Evolutionary conservation across 37 sponge, comb jelly and placozoan genomes (phyloP).

Genomic region (Theonella swinhoei): DNA sequence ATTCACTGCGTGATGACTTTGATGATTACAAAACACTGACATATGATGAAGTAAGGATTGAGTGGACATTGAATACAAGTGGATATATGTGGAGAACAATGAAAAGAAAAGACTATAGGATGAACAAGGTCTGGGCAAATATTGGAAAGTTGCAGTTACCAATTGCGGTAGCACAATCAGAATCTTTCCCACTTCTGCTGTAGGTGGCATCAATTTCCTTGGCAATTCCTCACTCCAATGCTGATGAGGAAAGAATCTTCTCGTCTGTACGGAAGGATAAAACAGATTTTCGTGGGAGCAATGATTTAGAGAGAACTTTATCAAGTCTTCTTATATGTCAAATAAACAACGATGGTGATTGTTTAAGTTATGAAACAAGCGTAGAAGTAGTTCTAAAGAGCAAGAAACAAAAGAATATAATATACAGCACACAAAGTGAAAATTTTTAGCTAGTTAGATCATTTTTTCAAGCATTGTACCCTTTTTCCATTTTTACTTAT

Average conservation of each 20-base stretch:
- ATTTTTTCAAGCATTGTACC: no score
- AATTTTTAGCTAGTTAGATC: no score
- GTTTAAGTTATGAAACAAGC: no score
- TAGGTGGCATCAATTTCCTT: background rate
- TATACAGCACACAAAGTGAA: no score
- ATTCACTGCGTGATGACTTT: constrained; percentile 12
- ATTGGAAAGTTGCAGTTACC: background rate
- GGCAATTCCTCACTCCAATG: constrained; percentile 2
- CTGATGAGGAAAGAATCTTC: constrained; percentile 14
- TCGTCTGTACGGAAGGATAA: constrained; percentile 16
- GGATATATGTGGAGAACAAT: background rate
- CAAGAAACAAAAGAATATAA: no score
- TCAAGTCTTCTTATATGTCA: no score
- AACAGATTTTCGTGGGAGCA: background rate
- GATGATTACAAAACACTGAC: constrained; percentile 12
- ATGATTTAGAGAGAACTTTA: constrained; percentile 2
- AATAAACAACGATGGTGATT: no score
- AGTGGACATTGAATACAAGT: constrained; percentile 18
- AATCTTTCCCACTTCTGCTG: background rate
- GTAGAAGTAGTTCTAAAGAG: no score
- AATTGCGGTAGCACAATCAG: background rate
- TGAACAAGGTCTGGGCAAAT: constrained; percentile 22
- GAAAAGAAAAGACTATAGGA: constrained; percentile 8
- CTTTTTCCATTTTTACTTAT: no score
- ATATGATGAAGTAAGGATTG: constrained; percentile 6